Base-by-base conservation (phyloP, 1,140 invertebrate species). In the Drosophila parvula region DNA sequence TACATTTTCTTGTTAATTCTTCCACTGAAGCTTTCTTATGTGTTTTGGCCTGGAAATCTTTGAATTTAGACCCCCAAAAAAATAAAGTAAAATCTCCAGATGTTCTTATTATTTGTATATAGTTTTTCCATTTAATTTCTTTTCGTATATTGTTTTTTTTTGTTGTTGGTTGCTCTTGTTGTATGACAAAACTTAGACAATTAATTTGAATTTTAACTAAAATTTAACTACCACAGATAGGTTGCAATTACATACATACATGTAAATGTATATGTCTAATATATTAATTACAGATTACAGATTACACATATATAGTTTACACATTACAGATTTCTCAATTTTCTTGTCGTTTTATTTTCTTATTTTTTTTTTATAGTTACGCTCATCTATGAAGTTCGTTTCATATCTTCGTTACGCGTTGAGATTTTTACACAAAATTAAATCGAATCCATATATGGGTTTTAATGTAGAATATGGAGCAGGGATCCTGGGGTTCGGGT, bases 161-260 rank as follows among this genome's bases (percentile, higher is more conserved):
- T 67, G 38, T 74, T 74, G 32, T 55, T 55, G 18, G 51, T 53
- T 53, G 50, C 51, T 53, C 34, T 51, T 69, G 62, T 71, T 71
- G 70, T 89, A 89, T 88, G 80, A 88, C 79, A 88, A 55, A 83
- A 80, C 83, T 88, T 89, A 89, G 77, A 74, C 57, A 84, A 65
- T 81, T 85, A 84, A 73, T 76, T 85, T 84, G 80, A 91, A 91
- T 90, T 91, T 91, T 88, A 86, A 91, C 90, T 91, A 91, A 91
- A 91, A 91, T 90, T 90, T 91, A 91, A 91, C 90, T 91, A 91
- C 90, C 90, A 91, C 90, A 91, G 90, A 91, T 91, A 91, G 90
- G 90, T 91, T 91, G 90, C 90, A 88, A 91, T 91, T 91, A 90
- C 69, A 84, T 84, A 78, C 51, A 78, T 57, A 71, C 55, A 84